Percentiles rank a stretch among this genome's conserved stretches.
These are phyloP conservation scores for Parasteatoda tepidariorum DNA, from an alignment of 1,140 invertebrate genomes.

Conservation along the genomic window DNA sequence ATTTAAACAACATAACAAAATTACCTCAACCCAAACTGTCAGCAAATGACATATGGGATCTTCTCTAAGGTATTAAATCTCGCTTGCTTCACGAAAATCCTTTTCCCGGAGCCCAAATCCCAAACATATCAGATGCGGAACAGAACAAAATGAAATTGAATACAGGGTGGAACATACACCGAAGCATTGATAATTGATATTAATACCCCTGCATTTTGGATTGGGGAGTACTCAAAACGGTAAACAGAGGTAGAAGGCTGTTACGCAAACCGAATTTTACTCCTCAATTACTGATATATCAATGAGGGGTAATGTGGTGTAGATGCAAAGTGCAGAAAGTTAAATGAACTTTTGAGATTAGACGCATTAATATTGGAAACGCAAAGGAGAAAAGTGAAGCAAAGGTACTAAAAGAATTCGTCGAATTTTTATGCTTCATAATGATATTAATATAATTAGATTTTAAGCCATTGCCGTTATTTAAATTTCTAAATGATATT, in stretches of 20 bases:
- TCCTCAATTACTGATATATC: not conserved
- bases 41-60: no score
- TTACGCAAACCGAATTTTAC: not conserved
- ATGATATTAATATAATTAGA: no score
- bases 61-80: not conserved
- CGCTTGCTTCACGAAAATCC: constrained; percentile 32
- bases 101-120: constrained; percentile 9
- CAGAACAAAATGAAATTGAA: constrained; percentile 52
- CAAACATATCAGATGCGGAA: not conserved
- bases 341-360: no score
- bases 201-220: constrained; percentile 28
- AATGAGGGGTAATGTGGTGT: not conserved
- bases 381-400: no score
- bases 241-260: not conserved
- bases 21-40: no score
- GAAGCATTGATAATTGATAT: constrained; percentile 56
- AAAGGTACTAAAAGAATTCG: no score
- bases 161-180: constrained; percentile 12
- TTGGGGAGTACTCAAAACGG: not conserved
- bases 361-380: not conserved
- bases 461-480: no score
- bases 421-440: no score
- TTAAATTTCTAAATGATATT: no score
- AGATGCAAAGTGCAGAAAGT: not conserved
- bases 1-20: no score